Base-by-base conservation (phyloP, 2,888 invertebrate genomes). In the Tipula lateralis region DNA sequence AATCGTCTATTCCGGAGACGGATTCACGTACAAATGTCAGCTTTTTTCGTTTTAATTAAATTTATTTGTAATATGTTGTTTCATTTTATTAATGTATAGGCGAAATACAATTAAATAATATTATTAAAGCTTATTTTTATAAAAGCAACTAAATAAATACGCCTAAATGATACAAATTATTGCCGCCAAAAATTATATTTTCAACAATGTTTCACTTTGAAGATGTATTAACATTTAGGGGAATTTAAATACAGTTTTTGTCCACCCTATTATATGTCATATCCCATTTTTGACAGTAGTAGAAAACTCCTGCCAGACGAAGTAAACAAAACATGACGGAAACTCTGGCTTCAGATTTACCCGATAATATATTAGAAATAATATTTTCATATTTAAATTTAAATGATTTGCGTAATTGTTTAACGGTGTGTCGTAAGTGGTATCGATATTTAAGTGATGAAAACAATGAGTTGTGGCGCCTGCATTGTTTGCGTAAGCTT, bases 401-500 rank as follows among this genome's bases (percentile, higher is more conserved):
- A 85, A 93, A 93, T 88, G 98, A 99, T 89, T 91, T 99, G 86
- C 92, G 94, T 88, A 96, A 95, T 90, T 98, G 98, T 92, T 94
- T 96, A 86, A 91, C 97, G 87, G 98, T 97, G 84, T 99, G 99
- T 91, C 96, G 96, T 90, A 95, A 94, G 88, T 99, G 99, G 99
- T 95, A 96, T 89, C 93, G 93, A 89, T 95, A 96, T 89, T 91
- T 99, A 85, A 95, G 94, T 89, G 96, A 98, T 89, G 98, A 98
- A 91, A 97, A 97, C 90, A 97, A 96, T 90, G 97, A 98, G 88
- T 96, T 98, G 86, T 99, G 99, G 99, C 93, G 97, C 88, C 92
- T 94, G 89, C 96, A 97, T 88, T 97, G 98, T 91, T 92, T 95
- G 86, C 93, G 95, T 88, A 95, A 94, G 91, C 91, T 99, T 87